Percentiles rank a stretch among this genome's conserved stretches.
Evolutionary conservation across 2,888 invertebrate species (phyloP).

Genomic region (Gerris lacustris): DNA sequence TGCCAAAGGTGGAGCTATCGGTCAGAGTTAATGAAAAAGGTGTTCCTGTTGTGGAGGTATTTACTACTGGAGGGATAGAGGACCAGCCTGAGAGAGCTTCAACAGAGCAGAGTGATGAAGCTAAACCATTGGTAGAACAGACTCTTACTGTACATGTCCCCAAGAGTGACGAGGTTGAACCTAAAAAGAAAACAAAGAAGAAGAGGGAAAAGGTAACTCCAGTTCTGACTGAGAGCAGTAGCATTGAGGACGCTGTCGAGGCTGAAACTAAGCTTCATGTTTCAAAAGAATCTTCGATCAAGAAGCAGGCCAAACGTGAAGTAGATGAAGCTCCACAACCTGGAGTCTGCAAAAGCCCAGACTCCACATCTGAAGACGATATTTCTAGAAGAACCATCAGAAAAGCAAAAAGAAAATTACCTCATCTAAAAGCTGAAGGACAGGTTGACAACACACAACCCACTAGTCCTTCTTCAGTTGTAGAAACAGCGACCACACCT

Average conservation of each 20-base stretch:
- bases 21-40: not conserved
- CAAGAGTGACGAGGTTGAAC: not conserved
- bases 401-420: not conserved
- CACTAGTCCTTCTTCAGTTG: not conserved
- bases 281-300: not conserved
- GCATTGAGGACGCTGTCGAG: not conserved
- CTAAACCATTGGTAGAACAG: too few species aligned
- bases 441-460: not conserved
- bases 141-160: not conserved
- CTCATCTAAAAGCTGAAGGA: not conserved
- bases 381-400: not conserved
- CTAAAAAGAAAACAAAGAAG: not conserved
- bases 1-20: slow-evolving; percentile 11
- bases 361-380: not conserved
- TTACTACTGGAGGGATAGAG: not conserved
- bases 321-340: not conserved
- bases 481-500: not conserved
- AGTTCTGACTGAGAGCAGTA: not conserved
- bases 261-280: not conserved
- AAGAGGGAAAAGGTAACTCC: not conserved
- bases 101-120: not conserved
- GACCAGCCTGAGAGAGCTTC: not conserved
- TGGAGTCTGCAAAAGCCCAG: not conserved
- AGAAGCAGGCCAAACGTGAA: not conserved
- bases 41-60: slow-evolving; percentile 7